Evolutionary conservation across 2,113 vertebrate genomes (phyloP), one percentile per base, ranked within the genome.

Genomic region (Burhinus bistriatus): DNA sequence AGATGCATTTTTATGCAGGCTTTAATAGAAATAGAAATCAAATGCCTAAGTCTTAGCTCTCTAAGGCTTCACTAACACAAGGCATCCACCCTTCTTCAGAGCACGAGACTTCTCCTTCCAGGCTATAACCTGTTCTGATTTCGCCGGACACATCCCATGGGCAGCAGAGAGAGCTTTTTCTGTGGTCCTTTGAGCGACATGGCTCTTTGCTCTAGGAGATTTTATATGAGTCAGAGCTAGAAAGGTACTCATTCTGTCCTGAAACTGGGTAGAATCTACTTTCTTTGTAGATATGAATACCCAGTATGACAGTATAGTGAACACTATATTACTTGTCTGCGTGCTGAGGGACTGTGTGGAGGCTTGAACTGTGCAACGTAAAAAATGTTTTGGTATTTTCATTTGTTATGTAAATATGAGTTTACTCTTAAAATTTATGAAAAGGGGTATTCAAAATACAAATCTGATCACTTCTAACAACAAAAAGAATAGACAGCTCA

Each of bases 121-220:
- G 34, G 12, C 3, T 71, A 16, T 59, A 62, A 58, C 38, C 11
- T 45, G 34, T 65, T 68, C 13, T 32, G 19, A 44, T 66, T 81
- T 89, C n/a, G 5, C 3, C 7, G 2, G 3, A 9, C 10, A 23
- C 8, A 27, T 66, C 15, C 16, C 1, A 1, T n/a, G 15, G 9
- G 12, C 51, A 92, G 77, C 19, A 72, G 52, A 73, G 42, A 21
- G 54, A 32, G 9, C 4, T 68, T 49, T 66, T 83, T 54, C 49
- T 54, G 19, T 70, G 13, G 3, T 8, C 57, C 19, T 76, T 81
- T 70, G 29, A 80, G 34, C 6, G 1, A 26, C 5, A 5, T 66
- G 4, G 2, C 16, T 52, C 20, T 84, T 68, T 38, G 3, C 27
- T 69, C 10, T 52, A 17, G 16, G 38, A n/a, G 36, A 11, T 65